Conservation (phyloP, 2,888 invertebrate species). For the Erynnis tages region DNA sequence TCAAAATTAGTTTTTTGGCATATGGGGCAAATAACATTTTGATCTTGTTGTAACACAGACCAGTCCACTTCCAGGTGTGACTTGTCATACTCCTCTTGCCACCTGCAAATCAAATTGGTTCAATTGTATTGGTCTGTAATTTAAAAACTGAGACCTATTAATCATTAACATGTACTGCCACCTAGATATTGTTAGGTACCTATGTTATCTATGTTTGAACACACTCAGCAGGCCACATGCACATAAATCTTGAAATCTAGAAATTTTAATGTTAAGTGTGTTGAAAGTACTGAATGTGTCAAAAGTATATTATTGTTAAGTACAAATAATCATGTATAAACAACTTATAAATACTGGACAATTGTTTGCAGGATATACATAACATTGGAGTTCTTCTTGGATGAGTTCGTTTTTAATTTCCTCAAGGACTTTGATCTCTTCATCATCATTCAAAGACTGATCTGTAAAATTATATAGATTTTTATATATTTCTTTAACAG, state of each 20-base stretch:
- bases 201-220: no score
- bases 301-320: no score
- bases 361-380: conserved; percentile 25
- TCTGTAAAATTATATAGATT: conserved; percentile 52
- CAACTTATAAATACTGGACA: no score
- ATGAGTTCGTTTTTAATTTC: conserved; percentile 66
- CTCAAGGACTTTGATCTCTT: conserved; percentile 58
- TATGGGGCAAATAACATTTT: conserved; percentile 75
- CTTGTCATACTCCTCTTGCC: conserved; percentile 67
- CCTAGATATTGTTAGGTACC: no score
- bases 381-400: conserved; percentile 71
- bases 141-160: no score
- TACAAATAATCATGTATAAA: no score
- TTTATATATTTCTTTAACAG: conserved; percentile 61
- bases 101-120: conserved; percentile 50
- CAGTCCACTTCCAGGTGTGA: conserved; percentile 62
- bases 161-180: no score
- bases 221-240: no score
- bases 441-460: conserved; percentile 44
- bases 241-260: no score
- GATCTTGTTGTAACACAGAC: conserved; percentile 58
- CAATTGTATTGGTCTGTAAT: no score
- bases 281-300: no score
- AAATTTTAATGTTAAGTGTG: no score
- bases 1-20: conserved; percentile 69